phyloP scores from a whole-genome alignment of 1,140 invertebrate species.

The Pemphigus obesinymphae region DNA sequence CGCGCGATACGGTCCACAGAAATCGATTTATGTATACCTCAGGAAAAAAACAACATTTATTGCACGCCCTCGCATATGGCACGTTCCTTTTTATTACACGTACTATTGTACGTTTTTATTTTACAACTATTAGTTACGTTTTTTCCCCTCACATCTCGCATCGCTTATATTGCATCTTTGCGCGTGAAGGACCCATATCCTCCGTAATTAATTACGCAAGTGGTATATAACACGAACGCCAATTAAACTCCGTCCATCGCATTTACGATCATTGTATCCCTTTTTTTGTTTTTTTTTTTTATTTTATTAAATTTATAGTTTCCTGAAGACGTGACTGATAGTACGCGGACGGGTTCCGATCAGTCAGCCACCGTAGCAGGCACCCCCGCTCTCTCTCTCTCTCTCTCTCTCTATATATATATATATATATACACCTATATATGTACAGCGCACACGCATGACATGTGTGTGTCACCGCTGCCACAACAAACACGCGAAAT shows the following conservation, averaged over 20 bases:
- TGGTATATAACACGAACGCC: neutral
- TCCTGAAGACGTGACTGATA: neutral
- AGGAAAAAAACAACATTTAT: constrained; percentile 27
- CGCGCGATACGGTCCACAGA: constrained; percentile 23
- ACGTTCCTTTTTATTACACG: constrained; percentile 20
- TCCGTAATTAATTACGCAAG: neutral
- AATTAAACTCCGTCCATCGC: neutral
- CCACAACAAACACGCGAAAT: constrained; percentile 19
- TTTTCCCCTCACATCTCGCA: neutral
- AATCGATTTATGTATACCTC: constrained; percentile 28
- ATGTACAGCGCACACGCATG: neutral
- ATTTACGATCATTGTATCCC: neutral
- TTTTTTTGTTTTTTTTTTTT: neutral
- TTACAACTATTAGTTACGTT: constrained; percentile 8
- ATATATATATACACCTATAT: too few species aligned
- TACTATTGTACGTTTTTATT: constrained; percentile 26
- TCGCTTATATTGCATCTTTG: neutral
- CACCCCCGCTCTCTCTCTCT: neutral
- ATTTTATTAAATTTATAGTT: neutral
- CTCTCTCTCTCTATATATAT: too few species aligned
- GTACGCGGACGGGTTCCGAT: neutral
- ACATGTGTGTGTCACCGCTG: constrained; percentile 2
- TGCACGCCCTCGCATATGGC: constrained; percentile 38
- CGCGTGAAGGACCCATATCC: neutral
- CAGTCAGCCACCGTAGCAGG: neutral